These are phyloP conservation scores for Xyrauchen texanus DNA, from an alignment of 2,113 vertebrate species.

Conservation along the genomic window DNA sequence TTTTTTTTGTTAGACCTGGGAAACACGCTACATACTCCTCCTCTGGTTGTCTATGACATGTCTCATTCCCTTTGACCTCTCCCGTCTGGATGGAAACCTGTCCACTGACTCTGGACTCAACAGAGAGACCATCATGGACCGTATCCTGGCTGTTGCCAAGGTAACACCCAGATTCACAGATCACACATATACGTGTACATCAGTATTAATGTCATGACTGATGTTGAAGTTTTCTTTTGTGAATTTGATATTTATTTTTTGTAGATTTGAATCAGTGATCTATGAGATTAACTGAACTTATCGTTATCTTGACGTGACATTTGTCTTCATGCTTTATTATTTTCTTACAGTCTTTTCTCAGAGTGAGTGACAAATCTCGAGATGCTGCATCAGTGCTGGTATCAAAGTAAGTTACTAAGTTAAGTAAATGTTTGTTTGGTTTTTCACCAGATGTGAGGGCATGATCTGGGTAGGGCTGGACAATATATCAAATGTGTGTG, in stretches of 20 bases:
- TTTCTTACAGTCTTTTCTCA: constrained; percentile 82
- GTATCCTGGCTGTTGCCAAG: constrained; percentile 85
- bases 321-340: background rate
- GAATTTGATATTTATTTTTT: too few species aligned
- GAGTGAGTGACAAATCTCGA: constrained; percentile 85
- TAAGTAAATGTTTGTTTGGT: background rate
- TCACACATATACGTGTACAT: background rate
- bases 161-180: constrained; percentile 61
- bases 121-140: constrained; percentile 83
- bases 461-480: background rate
- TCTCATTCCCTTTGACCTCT: constrained; percentile 94
- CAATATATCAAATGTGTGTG: too few species aligned
- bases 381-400: constrained; percentile 90
- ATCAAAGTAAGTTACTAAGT: constrained; percentile 85
- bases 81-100: constrained; percentile 84
- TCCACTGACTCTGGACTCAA: constrained; percentile 57
- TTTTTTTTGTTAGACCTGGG: constrained; percentile 83
- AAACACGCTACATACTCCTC: constrained; percentile 92
- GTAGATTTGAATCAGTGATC: too few species aligned
- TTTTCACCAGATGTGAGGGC: background rate
- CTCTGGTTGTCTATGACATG: constrained; percentile 94
- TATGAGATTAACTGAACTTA: too few species aligned
- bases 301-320: background rate
- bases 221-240: too few species aligned
- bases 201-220: too few species aligned